Conservation (phyloP, 2,888 invertebrate species). For the Amiota mariae region DNA sequence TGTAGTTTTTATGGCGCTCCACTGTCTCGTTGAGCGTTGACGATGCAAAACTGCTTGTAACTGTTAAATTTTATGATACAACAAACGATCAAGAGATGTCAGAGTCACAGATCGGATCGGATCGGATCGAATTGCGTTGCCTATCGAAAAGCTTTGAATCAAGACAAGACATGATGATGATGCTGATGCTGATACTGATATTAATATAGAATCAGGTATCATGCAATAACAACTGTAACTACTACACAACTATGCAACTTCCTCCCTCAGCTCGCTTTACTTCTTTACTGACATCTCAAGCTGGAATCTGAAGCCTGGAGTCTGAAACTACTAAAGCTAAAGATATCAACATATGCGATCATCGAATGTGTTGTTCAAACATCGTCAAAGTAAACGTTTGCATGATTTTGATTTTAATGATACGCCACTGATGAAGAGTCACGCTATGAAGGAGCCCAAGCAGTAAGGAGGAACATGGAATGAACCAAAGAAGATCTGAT, state of each 20-base stretch:
- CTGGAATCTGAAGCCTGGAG: no score
- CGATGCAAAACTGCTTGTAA: conserved; percentile 61
- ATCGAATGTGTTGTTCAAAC: conserved; percentile 10
- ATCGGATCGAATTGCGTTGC: not conserved
- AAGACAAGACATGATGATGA: no score
- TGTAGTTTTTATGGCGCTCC: conserved; percentile 49
- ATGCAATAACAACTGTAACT: not conserved
- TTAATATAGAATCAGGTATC: not conserved
- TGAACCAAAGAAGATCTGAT: not conserved
- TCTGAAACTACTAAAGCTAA: no score
- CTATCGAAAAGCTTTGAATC: no score
- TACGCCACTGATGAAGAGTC: conserved; percentile 36
- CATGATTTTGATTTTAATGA: conserved; percentile 63
- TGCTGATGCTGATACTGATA: no score
- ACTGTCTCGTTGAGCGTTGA: conserved; percentile 16
- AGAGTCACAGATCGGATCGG: conserved; percentile 20
- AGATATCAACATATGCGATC: not conserved
- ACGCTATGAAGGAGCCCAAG: not conserved
- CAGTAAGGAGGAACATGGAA: not conserved
- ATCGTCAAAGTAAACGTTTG: conserved; percentile 56
- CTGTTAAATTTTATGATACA: conserved; percentile 59
- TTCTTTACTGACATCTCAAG: conserved; percentile 4
- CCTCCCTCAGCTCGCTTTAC: not conserved
- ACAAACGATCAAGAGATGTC: conserved; percentile 25
- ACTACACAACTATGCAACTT: not conserved